Percentiles rank a stretch among this genome's conserved stretches.
Evolutionary conservation across 1,140 invertebrate genomes (phyloP).

Genomic region (Melitaea cinxia): DNA sequence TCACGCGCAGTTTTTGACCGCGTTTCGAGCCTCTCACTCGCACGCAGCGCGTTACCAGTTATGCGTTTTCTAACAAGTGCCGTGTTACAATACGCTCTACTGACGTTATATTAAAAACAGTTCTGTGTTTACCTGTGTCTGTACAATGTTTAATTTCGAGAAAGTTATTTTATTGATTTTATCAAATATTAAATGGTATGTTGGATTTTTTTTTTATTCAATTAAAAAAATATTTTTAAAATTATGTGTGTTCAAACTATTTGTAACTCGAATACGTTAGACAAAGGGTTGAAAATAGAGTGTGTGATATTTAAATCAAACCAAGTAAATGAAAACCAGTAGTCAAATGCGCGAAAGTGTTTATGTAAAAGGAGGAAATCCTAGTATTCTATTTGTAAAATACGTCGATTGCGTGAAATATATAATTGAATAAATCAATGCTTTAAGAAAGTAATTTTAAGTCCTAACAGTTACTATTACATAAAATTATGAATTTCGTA

Average conservation of each 20-base stretch:
- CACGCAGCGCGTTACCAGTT: constrained; percentile 30
- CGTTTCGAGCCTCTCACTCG: constrained; percentile 52
- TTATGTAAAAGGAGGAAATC: constrained; percentile 40
- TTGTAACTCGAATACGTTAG: background rate
- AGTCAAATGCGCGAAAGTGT: constrained; percentile 37
- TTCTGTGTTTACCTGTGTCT: background rate
- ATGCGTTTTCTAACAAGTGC: constrained; percentile 15
- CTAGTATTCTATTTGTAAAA: constrained; percentile 17
- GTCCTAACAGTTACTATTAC: too few species aligned
- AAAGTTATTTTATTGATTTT: background rate
- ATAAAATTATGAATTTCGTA: too few species aligned
- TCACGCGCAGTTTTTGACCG: constrained; percentile 45
- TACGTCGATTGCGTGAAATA: constrained; percentile 16
- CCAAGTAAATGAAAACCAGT: background rate
- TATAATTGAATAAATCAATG: background rate
- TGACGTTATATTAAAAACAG: background rate
- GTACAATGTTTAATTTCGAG: background rate
- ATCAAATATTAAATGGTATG: constrained; percentile 5
- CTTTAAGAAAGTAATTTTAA: too few species aligned
- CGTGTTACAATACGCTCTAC: background rate
- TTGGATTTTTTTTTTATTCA: background rate
- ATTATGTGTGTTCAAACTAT: background rate
- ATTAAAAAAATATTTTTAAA: constrained; percentile 2
- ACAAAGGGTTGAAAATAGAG: constrained; percentile 4
- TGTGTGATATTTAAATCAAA: constrained; percentile 6